phyloP scores from a whole-genome alignment of 2,113 vertebrate species.

The Taurulus bubalis region DNA sequence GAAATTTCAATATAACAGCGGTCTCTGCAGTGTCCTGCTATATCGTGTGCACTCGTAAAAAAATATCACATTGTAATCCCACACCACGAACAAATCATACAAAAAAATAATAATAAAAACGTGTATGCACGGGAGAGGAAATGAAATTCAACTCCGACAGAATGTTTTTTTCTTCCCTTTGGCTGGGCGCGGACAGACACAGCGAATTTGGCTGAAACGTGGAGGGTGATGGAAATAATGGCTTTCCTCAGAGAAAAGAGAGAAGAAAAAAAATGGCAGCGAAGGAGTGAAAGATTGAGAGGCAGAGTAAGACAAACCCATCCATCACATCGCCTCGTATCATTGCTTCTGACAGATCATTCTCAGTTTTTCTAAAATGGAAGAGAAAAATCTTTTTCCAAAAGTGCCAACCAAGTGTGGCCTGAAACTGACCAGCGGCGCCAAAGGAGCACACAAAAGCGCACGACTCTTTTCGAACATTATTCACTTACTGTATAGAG shows the following conservation, averaged over 20 bases:
- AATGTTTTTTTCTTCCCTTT: slow-evolving; percentile 71
- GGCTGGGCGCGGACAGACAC: slow-evolving; percentile 62
- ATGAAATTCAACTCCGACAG: slow-evolving; percentile 67
- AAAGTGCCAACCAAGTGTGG: slow-evolving; percentile 50
- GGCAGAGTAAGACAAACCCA: slow-evolving; percentile 70
- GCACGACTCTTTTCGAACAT: slow-evolving; percentile 45
- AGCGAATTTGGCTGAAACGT: slow-evolving; percentile 70
- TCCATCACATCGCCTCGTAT: slow-evolving; percentile 77
- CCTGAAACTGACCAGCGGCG: slow-evolving; percentile 64
- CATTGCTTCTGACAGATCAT: slow-evolving; percentile 79
- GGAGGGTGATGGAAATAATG: slow-evolving; percentile 68
- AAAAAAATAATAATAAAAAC: slow-evolving; percentile 1
- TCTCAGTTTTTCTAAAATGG: slow-evolving; percentile 69
- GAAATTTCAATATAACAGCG: slow-evolving; percentile 73
- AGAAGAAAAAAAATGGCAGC: slow-evolving; percentile 38
- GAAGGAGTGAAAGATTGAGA: slow-evolving; percentile 66
- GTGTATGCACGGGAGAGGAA: slow-evolving; percentile 49
- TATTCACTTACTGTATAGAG: slow-evolving; percentile 73
- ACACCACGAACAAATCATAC: slow-evolving; percentile 52
- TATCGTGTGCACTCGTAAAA: slow-evolving; percentile 41
- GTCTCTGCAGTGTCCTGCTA: slow-evolving; percentile 20
- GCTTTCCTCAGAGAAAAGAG: slow-evolving; percentile 58
- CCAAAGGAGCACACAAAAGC: slow-evolving; percentile 52
- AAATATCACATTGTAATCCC: slow-evolving; percentile 69
- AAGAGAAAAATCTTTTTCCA: slow-evolving; percentile 19